Base-by-base conservation (phyloP, 2,888 invertebrate species). In the Adineta ricciae region DNA sequence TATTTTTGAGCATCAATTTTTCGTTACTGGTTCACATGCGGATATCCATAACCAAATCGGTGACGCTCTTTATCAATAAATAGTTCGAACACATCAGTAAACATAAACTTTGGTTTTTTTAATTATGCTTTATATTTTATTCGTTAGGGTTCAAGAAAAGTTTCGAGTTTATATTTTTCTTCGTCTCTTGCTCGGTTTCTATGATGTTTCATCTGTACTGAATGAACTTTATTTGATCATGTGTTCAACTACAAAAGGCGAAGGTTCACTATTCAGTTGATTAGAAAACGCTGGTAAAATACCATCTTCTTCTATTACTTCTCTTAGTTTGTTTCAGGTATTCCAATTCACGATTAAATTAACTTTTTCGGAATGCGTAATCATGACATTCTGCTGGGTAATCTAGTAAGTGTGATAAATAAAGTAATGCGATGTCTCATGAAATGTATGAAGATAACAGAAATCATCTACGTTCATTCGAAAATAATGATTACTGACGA, bases 181-280 rank as follows among this genome's bases (percentile, higher is more conserved):
- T 93, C 97, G 97, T 2, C 91, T 97, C 11, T 90, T 97, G 88
- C 97, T 97, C 0, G 97, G 95, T 24, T 97, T 97, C 91, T 97
- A 97, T 91, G 97, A 96, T 96, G 96, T 0, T 95, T 94, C 32
- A 21, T 94, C 96, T 0, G 93, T 97, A 27, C 94, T 96, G 88
- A 96, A 96, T 4, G 94, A 98, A 88, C 96, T 96, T 0, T 96
- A 98, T 89, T 98, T 97, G 96, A 97, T 97, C 91, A 97, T 97
- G 32, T 93, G 94, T 86, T 97, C 97, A 27, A 96, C 98, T 87
- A 94, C 94, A 88, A 93, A 95, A 88, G 96, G 97, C 36, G 94
- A 93, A 86, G 94, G 95, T 89, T 94, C 96, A 0, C 93, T 86
- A 24, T 84, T 72, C n/a, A 72, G 64, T 72, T 72, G 50, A 36